These are phyloP conservation scores for Temnopleurus reevesii DNA, from an alignment of 53 echinoderm and acorn worm species.

Conservation along the genomic window DNA sequence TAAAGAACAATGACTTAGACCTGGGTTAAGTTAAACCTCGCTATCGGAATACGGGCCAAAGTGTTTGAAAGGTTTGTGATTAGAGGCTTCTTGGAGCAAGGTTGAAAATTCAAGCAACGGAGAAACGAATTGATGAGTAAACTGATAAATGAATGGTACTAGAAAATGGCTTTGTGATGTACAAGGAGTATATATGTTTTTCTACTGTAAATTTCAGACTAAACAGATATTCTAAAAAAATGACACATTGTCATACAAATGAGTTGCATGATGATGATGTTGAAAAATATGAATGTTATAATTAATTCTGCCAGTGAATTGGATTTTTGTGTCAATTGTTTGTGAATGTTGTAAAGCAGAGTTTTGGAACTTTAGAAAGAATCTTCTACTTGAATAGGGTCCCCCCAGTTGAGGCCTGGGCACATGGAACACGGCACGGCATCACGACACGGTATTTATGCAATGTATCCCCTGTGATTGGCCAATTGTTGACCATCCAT, in stretches of 20 bases:
- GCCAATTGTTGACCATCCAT: too few relatives aligned
- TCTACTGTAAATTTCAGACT: constrained; percentile 42
- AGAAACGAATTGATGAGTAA: neutral
- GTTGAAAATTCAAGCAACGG: too few relatives aligned
- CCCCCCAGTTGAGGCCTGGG: too few relatives aligned
- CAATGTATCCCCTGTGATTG: too few relatives aligned
- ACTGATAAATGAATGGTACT: constrained; percentile 5
- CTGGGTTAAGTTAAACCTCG: too few relatives aligned
- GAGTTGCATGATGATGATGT: constrained; percentile 14
- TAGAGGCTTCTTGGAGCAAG: too few relatives aligned
- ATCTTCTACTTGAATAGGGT: too few relatives aligned
- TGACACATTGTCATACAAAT: constrained; percentile 9
- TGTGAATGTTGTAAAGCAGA: constrained; percentile 58
- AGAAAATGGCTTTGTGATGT: neutral
- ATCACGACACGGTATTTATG: too few relatives aligned
- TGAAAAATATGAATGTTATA: constrained; percentile 35
- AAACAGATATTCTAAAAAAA: constrained; percentile 26
- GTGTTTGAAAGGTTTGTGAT: neutral
- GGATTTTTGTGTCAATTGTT: constrained; percentile 52
- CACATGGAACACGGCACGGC: too few relatives aligned
- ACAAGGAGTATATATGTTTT: neutral
- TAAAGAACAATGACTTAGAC: too few relatives aligned
- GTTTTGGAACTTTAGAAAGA: constrained; percentile 39
- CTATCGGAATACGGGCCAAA: too few relatives aligned
- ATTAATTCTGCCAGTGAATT: neutral